Evolutionary conservation across 2,113 vertebrate genomes (phyloP), one percentile per base, ranked within the genome.

Genomic region (Lycaon pictus): DNA sequence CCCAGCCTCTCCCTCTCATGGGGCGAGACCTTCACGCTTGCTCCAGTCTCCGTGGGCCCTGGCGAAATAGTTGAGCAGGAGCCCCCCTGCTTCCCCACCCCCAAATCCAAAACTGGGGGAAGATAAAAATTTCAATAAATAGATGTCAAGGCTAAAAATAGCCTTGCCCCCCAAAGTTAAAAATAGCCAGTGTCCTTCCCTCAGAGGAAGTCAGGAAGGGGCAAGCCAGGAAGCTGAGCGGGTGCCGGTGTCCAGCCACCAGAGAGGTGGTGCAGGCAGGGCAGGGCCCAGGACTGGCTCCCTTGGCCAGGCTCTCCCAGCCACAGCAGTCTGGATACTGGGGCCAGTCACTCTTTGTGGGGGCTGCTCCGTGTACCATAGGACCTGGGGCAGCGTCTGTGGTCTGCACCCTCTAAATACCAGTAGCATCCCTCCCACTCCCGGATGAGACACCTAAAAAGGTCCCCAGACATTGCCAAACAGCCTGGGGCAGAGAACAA

Each of bases 111-210:
- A 91, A 29, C 32, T 4, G 7, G 58, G 55, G 69, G 32, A 32
- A 83, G 32, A 29, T 48, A 58, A 76, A 93, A 51, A 43, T 43
- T 12, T 63, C 53, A 72, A 51, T 62, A 63, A 88, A 72, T 88
- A 88, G 43, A 86, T 13, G 4, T 20, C 1, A 7, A 71, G 35
- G 19, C 71, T 93, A 88, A 86, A 88, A 95, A 74, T 51, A 97
- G 53, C 60, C 43, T 51, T 87, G 69, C 22, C 3, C 27, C 63
- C 72, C 29, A 22, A 58, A 77, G 48, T 90, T 93, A n/a, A 60
- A 83, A 90, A 76, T 63, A 92, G 25, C 55, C 60, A 83, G 16
- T 3, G 1, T 19, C 53, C 32, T 22, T 62, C 55, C 25, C 37
- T 85, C 37, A 63, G 19, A 67, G 1, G 3, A 48, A 67, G 76